Percentiles rank a stretch among this genome's conserved stretches.
Evolutionary conservation across 2,113 vertebrate species (phyloP).

Genomic region (Chauna torquata): DNA sequence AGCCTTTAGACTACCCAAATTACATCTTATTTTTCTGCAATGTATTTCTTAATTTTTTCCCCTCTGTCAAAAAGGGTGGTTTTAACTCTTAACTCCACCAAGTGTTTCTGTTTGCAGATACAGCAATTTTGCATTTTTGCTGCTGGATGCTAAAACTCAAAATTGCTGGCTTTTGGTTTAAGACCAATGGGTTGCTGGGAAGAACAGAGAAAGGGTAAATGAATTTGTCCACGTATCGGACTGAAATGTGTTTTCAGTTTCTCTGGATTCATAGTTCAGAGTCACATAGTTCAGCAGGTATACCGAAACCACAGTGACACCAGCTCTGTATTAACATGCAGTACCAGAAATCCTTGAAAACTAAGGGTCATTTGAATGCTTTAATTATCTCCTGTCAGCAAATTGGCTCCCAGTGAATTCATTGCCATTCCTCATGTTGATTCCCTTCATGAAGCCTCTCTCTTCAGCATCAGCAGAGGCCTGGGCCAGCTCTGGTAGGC

Average conservation of each 20-base stretch:
- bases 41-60: not conserved
- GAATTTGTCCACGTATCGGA: not conserved
- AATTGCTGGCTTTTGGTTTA: not conserved
- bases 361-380: not conserved
- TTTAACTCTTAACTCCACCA: not conserved
- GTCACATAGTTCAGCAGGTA: not conserved
- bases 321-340: not conserved
- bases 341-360: not conserved
- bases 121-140: not conserved
- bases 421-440: fast-evolving
- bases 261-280: not conserved
- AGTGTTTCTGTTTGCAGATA: not conserved
- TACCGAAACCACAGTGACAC: not conserved
- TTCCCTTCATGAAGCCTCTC: not conserved
- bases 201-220: not conserved
- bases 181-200: not conserved
- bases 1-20: not conserved
- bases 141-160: not conserved
- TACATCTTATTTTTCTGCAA: not conserved
- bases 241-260: not conserved
- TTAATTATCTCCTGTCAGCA: not conserved
- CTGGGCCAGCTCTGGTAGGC: not conserved
- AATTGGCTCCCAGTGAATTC: not conserved
- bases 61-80: not conserved
- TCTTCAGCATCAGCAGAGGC: not conserved